Evolutionary conservation across 2,888 invertebrate genomes (phyloP).

Genomic region (Eugnorisma glareosa): DNA sequence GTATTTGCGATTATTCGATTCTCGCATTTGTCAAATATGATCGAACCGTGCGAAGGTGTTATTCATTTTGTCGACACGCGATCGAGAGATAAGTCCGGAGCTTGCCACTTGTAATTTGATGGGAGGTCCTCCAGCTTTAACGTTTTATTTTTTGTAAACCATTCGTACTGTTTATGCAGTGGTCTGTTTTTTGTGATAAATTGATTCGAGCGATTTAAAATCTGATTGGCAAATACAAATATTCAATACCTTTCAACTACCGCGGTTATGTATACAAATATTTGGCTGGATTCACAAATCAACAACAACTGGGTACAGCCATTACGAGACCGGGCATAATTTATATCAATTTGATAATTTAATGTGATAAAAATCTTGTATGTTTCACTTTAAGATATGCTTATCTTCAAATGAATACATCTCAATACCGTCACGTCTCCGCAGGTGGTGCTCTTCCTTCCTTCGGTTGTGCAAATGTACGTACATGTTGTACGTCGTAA

Average conservation of each 20-base stretch:
- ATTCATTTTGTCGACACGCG: slow-evolving; percentile 86
- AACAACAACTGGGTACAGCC: slow-evolving; percentile 27
- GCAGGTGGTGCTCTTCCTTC: slow-evolving; percentile 78
- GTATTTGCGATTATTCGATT: slow-evolving; percentile 82
- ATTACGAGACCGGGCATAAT: slow-evolving; percentile 31
- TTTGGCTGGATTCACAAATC: slow-evolving; percentile 25
- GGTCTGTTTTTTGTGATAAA: slow-evolving; percentile 55
- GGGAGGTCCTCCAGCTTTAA: slow-evolving; percentile 80
- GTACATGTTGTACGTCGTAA: slow-evolving; percentile 81
- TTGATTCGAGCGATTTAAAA: slow-evolving; percentile 48
- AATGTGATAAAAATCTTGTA: slow-evolving; percentile 65
- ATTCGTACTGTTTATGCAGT: slow-evolving; percentile 58
- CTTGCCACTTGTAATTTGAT: slow-evolving; percentile 86
- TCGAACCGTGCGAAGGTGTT: slow-evolving; percentile 83
- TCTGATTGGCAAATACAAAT: slow-evolving; percentile 32
- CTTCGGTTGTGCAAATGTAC: slow-evolving; percentile 81
- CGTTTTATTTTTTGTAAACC: slow-evolving; percentile 70
- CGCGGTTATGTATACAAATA: slow-evolving; percentile 12
- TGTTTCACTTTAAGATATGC: slow-evolving; percentile 66
- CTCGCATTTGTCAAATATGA: slow-evolving; percentile 85
- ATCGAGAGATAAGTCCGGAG: slow-evolving; percentile 81
- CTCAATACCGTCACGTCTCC: slow-evolving; percentile 75
- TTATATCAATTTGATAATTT: slow-evolving; percentile 61
- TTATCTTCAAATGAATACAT: slow-evolving; percentile 71
- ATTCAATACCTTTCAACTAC: slow-evolving; percentile 9